Conservation (phyloP, 1,140 invertebrate species). For the Bathynomus jamesi region DNA sequence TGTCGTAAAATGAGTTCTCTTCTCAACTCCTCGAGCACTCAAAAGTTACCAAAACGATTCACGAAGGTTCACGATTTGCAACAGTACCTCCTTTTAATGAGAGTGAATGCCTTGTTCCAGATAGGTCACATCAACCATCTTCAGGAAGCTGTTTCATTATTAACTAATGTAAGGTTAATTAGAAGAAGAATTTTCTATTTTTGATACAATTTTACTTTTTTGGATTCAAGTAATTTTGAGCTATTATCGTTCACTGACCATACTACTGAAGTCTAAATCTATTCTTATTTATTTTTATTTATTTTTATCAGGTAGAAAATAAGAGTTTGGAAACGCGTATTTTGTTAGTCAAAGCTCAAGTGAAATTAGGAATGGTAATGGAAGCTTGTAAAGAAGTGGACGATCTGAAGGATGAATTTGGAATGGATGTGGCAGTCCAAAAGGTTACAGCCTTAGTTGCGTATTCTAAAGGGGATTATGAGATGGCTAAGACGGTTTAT, state of each 20-base stretch:
- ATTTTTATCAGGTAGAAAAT: not conserved
- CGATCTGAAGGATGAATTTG: not conserved
- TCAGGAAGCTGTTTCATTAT: not conserved
- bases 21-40: not conserved
- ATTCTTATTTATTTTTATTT: too few species aligned
- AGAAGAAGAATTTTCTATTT: too few species aligned
- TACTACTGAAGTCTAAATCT: too few species aligned
- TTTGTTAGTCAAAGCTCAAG: not conserved
- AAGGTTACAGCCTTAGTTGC: not conserved
- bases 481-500: not conserved
- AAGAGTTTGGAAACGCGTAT: not conserved
- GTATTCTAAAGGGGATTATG: not conserved
- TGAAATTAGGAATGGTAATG: not conserved
- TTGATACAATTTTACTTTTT: too few species aligned
- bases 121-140: not conserved
- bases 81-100: not conserved
- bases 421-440: not conserved
- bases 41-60: not conserved
- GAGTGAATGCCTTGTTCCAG: not conserved
- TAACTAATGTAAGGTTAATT: not conserved
- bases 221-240: too few species aligned
- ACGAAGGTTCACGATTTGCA: not conserved
- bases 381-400: not conserved
- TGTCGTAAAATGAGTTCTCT: not conserved
- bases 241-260: too few species aligned